Base-by-base conservation (phyloP, 2,888 invertebrate species). In the Lepeophtheirus nordmannii region DNA sequence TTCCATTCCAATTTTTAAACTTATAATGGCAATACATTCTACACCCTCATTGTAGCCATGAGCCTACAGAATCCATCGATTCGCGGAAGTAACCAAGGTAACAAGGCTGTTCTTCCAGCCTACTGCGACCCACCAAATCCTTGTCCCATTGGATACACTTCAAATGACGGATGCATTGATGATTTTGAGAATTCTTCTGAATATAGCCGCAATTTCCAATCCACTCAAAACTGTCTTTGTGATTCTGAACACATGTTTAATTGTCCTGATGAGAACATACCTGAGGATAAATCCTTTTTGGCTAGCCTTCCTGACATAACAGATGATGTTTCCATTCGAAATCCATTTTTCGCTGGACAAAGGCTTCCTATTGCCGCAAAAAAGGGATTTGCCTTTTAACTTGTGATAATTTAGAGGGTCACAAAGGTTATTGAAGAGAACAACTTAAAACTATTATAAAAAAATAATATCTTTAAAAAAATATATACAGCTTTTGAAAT, bases 81-180 rank as follows among this genome's bases (percentile, higher is more conserved):
- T 30, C 30, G 30, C 7, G 30, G 30, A 30, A 30, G 7, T 30
- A 30, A 88, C 75, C 84, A 91, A 62, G 96, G 96, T 77, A 84
- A 87, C 5, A 94, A 97, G 74, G 87, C 88, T 11, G 85, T 87
- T 14, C 79, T 98, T 68, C 97, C 97, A 0, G 94, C 97, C 22
- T 98, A 98, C 77, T 98, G 98, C 76, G 94, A 96, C 76, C 98
- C 98, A 1, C 97, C 97, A 1, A 98, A 98, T 77, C 98, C 98
- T 0, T 98, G 98, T 74, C 98, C 97, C 1, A 83, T 89, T 68
- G 97, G 94, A 70, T 94, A 89, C 74, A 83, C 84, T 14, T 9
- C 39, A 14, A 22, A 85, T 59, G 87, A 92, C 76, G 89, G 90
- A 70, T 97, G 97, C 75, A 82, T 92, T 72, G 85, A 83, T 70